A percentile compares a stretch with the other conserved stretches of the same genome.
These are phyloP conservation scores for Varecia variegata DNA, from an alignment of 2,797 vertebrate genomes.

Conservation along the genomic window DNA sequence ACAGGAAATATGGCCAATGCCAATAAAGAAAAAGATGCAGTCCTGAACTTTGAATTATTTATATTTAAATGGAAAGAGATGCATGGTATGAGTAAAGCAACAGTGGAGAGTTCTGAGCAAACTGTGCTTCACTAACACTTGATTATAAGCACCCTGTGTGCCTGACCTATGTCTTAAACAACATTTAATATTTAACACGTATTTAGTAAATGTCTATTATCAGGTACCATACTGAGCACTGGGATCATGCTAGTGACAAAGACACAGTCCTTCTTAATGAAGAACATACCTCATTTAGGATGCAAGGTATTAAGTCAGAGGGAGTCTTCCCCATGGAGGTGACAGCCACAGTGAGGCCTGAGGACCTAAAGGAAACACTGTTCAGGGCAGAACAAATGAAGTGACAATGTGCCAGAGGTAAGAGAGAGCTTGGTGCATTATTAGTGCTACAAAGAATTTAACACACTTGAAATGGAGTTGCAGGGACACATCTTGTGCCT, in stretches of 20 bases:
- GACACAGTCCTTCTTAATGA: background rate
- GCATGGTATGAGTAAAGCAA: background rate
- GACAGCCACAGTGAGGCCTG: background rate
- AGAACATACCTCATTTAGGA: background rate
- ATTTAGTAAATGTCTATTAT: background rate
- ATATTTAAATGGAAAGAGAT: background rate
- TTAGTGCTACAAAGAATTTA: background rate
- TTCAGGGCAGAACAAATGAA: background rate
- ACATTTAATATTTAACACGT: background rate
- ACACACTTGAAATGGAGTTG: background rate
- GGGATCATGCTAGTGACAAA: background rate
- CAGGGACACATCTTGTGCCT: background rate
- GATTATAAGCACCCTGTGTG: background rate
- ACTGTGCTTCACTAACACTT: background rate
- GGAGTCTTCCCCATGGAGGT: background rate
- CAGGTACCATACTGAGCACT: background rate
- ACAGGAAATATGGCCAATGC: background rate
- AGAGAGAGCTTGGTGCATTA: background rate
- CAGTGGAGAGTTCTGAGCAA: background rate
- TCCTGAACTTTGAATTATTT: background rate
- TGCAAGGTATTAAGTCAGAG: background rate
- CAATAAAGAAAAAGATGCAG: background rate
- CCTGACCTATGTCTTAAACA: background rate
- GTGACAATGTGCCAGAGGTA: background rate
- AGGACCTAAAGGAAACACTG: background rate